Percentiles rank a stretch among this genome's conserved stretches.
phyloP scores from a whole-genome alignment of 2,888 invertebrate genomes.

The Acholoe squamosa region DNA sequence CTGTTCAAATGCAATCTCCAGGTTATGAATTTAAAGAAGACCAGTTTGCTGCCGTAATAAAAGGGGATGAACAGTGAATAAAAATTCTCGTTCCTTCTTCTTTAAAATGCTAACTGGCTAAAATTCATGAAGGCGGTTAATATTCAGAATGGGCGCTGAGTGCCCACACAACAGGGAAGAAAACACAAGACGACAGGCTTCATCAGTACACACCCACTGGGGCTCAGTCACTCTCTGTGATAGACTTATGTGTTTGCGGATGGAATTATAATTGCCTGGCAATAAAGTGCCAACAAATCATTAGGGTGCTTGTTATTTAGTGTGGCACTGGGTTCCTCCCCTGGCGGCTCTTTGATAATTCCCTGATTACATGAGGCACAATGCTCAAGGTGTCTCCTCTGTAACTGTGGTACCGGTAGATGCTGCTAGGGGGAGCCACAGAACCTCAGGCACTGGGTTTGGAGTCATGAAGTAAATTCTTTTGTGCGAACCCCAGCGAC shows the following conservation, averaged over 20 bases:
- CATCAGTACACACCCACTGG: conserved; percentile 11
- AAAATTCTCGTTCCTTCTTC: not conserved
- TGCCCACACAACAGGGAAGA: not conserved
- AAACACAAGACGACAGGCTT: not conserved
- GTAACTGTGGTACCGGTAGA: not conserved
- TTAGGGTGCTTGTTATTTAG: conserved; percentile 32
- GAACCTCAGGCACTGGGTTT: not conserved
- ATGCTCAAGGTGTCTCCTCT: not conserved
- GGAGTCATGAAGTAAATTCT: not conserved
- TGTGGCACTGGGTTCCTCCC: not conserved
- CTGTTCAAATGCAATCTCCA: conserved; percentile 31
- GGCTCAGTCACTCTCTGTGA: not conserved
- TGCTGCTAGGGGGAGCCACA: not conserved
- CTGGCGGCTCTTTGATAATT: not conserved
- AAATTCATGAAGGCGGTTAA: conserved; percentile 29
- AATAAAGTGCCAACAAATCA: conserved; percentile 44
- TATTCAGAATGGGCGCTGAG: not conserved
- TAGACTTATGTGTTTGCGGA: conserved; percentile 41
- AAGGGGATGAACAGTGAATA: not conserved
- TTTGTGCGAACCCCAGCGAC: too few relatives aligned
- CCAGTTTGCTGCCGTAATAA: not conserved
- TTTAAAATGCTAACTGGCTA: conserved; percentile 41
- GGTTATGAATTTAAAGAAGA: conserved; percentile 44
- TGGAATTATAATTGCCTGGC: conserved; percentile 36
- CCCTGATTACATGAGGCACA: conserved; percentile 19